Percentiles rank a stretch among this genome's conserved stretches.
phyloP scores from a whole-genome alignment of 2,113 vertebrate species.

The Cygnus buccinator region DNA sequence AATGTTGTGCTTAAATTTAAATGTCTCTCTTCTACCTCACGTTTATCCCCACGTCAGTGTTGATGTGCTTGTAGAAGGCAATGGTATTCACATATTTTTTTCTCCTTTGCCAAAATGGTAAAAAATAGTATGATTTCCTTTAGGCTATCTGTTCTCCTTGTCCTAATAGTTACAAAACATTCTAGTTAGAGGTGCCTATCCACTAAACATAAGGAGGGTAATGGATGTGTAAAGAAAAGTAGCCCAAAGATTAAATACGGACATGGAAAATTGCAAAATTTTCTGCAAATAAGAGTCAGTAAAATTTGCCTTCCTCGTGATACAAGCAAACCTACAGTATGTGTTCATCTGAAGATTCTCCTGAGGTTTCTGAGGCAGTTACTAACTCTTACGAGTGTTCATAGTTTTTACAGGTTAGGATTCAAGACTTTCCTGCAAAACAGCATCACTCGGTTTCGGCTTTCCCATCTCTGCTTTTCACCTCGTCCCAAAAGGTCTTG shows the following conservation, averaged over 20 bases:
- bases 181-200: background rate
- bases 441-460: background rate
- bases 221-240: background rate
- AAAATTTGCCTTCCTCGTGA: background rate
- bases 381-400: background rate
- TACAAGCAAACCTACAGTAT: background rate
- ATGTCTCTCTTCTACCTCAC: background rate
- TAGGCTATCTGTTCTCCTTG: background rate
- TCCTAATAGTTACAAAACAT: background rate
- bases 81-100: background rate
- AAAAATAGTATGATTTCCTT: background rate
- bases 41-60: background rate
- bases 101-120: background rate
- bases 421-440: constrained; percentile 30
- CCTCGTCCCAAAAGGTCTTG: background rate
- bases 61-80: background rate
- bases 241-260: background rate
- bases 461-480: constrained; percentile 30
- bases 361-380: background rate
- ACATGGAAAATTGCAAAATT: background rate
- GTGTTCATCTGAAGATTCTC: background rate
- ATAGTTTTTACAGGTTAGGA: background rate
- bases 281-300: background rate
- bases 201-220: background rate
- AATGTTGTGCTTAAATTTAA: background rate